Evolutionary conservation across 2,113 vertebrate genomes (phyloP).

Genomic region (Paratilapia polleni): DNA sequence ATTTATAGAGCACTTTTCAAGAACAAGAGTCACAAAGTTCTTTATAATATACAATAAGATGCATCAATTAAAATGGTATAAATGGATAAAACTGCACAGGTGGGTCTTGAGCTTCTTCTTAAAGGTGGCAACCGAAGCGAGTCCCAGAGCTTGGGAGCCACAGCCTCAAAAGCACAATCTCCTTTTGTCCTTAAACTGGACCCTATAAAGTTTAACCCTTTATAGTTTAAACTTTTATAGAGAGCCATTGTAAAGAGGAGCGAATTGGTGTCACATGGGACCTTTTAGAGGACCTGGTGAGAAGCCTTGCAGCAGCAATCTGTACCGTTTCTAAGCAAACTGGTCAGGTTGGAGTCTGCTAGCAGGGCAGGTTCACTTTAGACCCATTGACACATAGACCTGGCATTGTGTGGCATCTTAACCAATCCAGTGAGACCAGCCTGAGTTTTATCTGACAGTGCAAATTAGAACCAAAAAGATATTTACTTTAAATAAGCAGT

Average conservation of each 20-base stretch:
- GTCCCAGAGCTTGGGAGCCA: not conserved
- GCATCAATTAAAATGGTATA: not conserved
- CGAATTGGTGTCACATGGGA: not conserved
- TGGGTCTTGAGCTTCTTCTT: not conserved
- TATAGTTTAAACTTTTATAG: not conserved
- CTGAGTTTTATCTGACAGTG: not conserved
- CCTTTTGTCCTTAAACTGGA: not conserved
- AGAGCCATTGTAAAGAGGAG: not conserved
- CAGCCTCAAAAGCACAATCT: not conserved
- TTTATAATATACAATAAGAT: not conserved
- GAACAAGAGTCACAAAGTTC: not conserved
- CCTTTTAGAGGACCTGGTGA: too few relatives aligned
- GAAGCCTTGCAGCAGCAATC: too few relatives aligned
- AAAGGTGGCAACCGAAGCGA: rapidly evolving
- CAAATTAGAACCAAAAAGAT: not conserved
- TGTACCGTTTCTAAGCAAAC: too few relatives aligned
- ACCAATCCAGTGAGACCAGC: slow-evolving; percentile 1
- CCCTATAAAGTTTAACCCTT: not conserved
- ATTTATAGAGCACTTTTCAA: not conserved
- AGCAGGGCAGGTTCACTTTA: not conserved
- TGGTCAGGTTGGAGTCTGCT: not conserved
- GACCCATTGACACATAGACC: not conserved
- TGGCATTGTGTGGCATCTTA: not conserved
- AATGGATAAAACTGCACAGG: not conserved
- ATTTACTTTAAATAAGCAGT: not conserved